Evolutionary conservation across 2,113 vertebrate species (phyloP).

Genomic region (Anoplopoma fimbria): DNA sequence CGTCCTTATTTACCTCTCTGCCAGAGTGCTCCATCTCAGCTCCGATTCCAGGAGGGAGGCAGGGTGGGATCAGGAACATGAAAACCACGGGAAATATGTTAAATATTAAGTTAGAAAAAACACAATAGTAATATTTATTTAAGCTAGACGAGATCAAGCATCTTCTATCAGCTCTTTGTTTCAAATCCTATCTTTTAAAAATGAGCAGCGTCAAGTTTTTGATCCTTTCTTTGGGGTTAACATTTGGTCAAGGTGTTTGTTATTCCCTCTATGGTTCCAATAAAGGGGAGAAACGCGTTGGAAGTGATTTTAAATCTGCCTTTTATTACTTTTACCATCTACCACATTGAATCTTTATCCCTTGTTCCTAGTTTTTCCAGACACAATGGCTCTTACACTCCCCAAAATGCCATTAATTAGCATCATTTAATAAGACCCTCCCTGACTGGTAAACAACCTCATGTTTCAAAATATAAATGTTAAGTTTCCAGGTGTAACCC

Average conservation of each 20-base stretch:
- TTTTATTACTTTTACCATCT: neutral
- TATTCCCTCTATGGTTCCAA: neutral
- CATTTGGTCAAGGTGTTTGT: neutral
- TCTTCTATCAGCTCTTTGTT: neutral
- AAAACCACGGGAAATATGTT: neutral
- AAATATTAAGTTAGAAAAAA: neutral
- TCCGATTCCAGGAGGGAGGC: slow-evolving; percentile 5
- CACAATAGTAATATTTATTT: neutral
- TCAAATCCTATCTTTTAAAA: neutral
- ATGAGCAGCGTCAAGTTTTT: neutral
- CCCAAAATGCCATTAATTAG: neutral
- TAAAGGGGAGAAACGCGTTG: neutral
- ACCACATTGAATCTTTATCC: neutral
- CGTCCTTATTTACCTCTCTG: slow-evolving; percentile 70
- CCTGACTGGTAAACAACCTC: neutral
- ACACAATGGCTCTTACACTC: neutral
- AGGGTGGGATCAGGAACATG: neutral
- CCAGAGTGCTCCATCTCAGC: slow-evolving; percentile 33
- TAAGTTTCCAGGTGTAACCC: neutral
- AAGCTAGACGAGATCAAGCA: neutral
- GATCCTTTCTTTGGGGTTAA: neutral
- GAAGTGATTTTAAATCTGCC: neutral
- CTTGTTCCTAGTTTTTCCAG: neutral
- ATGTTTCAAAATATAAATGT: neutral
- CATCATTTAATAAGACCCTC: neutral